Percentiles rank a stretch among this genome's conserved stretches.
Evolutionary conservation across 2,113 vertebrate species (phyloP).

Genomic region (Tinamus guttatus): DNA sequence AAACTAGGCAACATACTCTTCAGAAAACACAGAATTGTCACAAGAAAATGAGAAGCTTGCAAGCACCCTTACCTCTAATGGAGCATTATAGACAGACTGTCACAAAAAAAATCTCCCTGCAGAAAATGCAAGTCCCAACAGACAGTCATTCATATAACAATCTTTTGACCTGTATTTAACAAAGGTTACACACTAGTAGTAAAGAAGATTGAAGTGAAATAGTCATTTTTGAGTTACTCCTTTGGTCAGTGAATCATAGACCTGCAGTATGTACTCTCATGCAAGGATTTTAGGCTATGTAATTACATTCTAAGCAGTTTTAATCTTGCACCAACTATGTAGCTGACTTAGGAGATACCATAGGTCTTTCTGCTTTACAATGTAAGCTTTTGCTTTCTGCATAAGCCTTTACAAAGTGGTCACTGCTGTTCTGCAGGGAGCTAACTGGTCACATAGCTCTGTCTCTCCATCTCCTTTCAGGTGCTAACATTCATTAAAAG

Average conservation of each 20-base stretch:
- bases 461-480: slow-evolving; percentile 28
- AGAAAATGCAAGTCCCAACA: slow-evolving; percentile 16
- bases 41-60: slow-evolving; percentile 11
- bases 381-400: neutral
- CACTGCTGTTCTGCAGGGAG: neutral
- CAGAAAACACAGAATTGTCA: neutral
- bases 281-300: neutral
- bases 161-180: slow-evolving; percentile 45
- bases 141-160: slow-evolving; percentile 25
- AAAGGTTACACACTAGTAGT: slow-evolving; percentile 8
- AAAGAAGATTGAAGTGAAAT: slow-evolving; percentile 1
- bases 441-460: neutral
- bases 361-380: neutral
- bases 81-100: neutral
- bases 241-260: slow-evolving; percentile 19
- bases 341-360: neutral
- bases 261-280: neutral
- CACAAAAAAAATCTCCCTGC: neutral
- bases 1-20: neutral
- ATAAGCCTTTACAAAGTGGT: neutral
- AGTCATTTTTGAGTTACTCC: slow-evolving; percentile 21
- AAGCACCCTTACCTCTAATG: slow-evolving; percentile 9
- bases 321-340: neutral
- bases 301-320: neutral
- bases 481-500: slow-evolving; percentile 43